Evolutionary conservation across 1,140 invertebrate genomes (phyloP).

Genomic region (Magallana angulata): DNA sequence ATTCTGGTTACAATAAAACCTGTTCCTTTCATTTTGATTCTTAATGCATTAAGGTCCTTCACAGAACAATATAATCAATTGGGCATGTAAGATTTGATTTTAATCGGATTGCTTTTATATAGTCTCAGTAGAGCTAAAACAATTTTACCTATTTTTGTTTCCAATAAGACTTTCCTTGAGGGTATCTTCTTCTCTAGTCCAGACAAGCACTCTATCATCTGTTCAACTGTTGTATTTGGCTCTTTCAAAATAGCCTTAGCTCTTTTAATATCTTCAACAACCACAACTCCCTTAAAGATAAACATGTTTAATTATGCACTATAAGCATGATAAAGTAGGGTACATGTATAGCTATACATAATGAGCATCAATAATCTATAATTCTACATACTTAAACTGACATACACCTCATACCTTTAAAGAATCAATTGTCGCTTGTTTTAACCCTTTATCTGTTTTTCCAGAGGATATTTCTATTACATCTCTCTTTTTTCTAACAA

Average conservation of each 20-base stretch:
- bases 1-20: too few relatives aligned
- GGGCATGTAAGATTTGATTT: too few relatives aligned
- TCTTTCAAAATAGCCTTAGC: conserved; percentile 66
- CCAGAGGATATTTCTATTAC: not conserved
- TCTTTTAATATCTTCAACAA: conserved; percentile 71
- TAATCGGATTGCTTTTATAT: too few relatives aligned
- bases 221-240: conserved; percentile 62
- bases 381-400: too few relatives aligned
- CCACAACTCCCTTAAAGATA: conserved; percentile 70
- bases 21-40: too few relatives aligned
- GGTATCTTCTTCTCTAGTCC: conserved; percentile 72
- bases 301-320: too few relatives aligned
- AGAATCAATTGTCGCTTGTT: conserved; percentile 25
- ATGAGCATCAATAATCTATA: too few relatives aligned
- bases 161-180: conserved; percentile 66
- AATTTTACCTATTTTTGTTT: conserved; percentile 72
- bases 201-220: conserved; percentile 64
- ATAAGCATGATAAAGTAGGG: too few relatives aligned
- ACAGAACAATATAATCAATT: too few relatives aligned
- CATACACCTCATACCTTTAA: not conserved
- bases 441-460: not conserved
- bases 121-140: too few relatives aligned
- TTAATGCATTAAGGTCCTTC: too few relatives aligned
- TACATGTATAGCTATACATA: too few relatives aligned
- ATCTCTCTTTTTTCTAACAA: not conserved